phyloP scores from a whole-genome alignment of 1,140 invertebrate species.

The Homarus americanus region DNA sequence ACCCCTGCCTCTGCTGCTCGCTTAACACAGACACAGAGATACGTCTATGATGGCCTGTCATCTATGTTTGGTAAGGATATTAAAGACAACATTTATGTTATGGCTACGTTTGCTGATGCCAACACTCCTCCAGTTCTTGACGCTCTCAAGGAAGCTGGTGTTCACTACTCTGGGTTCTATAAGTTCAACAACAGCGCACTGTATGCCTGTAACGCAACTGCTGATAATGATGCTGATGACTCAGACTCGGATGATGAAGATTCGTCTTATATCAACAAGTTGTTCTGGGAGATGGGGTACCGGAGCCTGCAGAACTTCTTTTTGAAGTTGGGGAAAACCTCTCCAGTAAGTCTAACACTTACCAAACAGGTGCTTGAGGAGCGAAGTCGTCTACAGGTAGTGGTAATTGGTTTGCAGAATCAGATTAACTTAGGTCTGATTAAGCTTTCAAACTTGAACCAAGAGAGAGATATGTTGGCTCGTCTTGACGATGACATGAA shows the following conservation, averaged over 20 bases:
- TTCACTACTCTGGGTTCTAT: constrained; percentile 3
- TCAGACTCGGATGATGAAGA: constrained; percentile 40
- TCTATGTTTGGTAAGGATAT: constrained; percentile 59
- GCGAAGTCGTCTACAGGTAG: constrained; percentile 25
- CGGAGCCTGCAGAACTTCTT: constrained; percentile 1
- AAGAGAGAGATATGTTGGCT: constrained; percentile 56
- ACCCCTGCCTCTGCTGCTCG: constrained; percentile 34
- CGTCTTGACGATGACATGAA: constrained; percentile 43
- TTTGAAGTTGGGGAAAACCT: constrained; percentile 40
- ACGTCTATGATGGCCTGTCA: constrained; percentile 48
- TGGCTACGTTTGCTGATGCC: constrained; percentile 50
- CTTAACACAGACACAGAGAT: constrained; percentile 39
- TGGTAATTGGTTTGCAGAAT: constrained; percentile 29
- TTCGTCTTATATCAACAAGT: background rate
- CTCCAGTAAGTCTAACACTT: constrained; percentile 42
- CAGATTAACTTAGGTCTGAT: background rate
- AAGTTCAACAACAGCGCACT: constrained; percentile 27
- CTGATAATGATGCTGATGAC: too few species aligned
- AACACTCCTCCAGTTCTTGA: constrained; percentile 34
- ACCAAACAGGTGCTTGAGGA: constrained; percentile 47
- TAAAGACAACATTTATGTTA: constrained; percentile 51
- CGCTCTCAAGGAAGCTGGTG: constrained; percentile 7
- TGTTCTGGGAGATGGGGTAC: constrained; percentile 40
- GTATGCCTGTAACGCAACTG: background rate
- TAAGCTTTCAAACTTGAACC: constrained; percentile 30